phyloP scores from a whole-genome alignment of 2,797 vertebrate species.

The Pipistrellus pygmaeus region DNA sequence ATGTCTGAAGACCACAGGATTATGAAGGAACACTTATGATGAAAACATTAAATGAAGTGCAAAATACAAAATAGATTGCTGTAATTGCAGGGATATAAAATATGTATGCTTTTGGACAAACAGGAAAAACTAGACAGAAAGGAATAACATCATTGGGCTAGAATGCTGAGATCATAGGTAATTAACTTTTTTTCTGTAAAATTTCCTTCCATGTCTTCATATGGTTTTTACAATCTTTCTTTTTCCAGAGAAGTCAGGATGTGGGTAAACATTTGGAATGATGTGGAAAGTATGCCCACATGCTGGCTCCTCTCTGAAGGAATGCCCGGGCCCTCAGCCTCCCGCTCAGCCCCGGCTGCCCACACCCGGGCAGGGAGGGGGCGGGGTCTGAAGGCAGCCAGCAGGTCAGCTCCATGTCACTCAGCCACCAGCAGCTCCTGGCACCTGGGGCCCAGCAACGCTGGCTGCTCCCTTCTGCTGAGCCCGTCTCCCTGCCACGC shows the following conservation, averaged over 20 bases:
- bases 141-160: neutral
- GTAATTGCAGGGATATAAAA: neutral
- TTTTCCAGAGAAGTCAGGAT: constrained; percentile 25
- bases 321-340: neutral
- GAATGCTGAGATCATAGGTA: neutral
- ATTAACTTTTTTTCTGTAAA: constrained; percentile 23
- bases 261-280: neutral
- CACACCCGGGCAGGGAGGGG: no score
- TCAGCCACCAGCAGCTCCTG: neutral
- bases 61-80: neutral
- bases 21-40: neutral
- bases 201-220: constrained; percentile 27
- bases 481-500: neutral
- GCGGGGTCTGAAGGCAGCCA: neutral
- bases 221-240: constrained; percentile 49
- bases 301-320: neutral
- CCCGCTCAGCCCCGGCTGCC: rapidly evolving
- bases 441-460: neutral
- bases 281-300: neutral
- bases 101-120: neutral
- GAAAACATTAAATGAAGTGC: neutral
- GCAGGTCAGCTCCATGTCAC: neutral
- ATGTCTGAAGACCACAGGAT: neutral
- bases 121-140: neutral
- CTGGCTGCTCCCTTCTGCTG: neutral